Percentiles rank a stretch among this genome's conserved stretches.
Evolutionary conservation across 2,888 invertebrate genomes (phyloP).

Genomic region (Patella depressa): DNA sequence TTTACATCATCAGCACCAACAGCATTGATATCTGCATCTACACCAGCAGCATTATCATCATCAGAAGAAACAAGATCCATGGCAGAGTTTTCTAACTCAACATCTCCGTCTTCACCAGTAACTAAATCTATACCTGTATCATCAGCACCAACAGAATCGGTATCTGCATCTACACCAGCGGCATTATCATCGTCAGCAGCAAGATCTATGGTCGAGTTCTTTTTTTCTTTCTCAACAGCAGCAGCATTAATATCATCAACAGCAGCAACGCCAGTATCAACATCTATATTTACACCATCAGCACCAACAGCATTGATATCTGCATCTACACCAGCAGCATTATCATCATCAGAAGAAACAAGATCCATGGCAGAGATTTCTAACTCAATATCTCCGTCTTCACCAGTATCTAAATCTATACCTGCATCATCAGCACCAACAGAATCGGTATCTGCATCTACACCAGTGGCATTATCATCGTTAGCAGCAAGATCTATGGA

Average conservation of each 20-base stretch:
- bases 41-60: background rate
- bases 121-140: background rate
- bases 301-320: background rate
- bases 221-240: background rate
- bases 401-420: background rate
- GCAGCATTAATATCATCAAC: background rate
- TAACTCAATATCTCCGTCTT: background rate
- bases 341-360: background rate
- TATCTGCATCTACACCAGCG: background rate
- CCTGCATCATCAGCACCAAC: background rate
- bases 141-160: background rate
- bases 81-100: too few species aligned
- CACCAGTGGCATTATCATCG: background rate
- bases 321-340: background rate
- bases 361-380: too few species aligned
- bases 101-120: background rate
- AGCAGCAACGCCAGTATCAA: too few species aligned
- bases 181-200: background rate
- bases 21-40: background rate
- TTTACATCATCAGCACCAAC: background rate
- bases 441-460: background rate
- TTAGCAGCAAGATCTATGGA: background rate
- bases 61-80: background rate
- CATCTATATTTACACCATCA: background rate
- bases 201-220: background rate